These are phyloP conservation scores for Penelope pileata DNA, from an alignment of 2,113 vertebrate genomes.

Conservation along the genomic window DNA sequence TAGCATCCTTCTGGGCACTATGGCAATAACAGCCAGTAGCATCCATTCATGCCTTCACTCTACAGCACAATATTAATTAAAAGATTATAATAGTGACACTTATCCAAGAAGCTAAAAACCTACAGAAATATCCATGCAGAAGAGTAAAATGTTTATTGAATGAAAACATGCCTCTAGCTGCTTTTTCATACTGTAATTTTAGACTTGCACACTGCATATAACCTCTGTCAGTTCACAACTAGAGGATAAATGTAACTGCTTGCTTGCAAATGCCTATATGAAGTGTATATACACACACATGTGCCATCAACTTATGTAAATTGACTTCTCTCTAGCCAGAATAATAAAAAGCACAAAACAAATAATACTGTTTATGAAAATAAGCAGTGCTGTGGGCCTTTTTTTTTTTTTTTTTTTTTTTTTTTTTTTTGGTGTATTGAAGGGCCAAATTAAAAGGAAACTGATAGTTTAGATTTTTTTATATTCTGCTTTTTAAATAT, in stretches of 20 bases:
- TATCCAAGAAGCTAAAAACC: conserved; percentile 52
- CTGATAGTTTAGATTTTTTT: neutral
- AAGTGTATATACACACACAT: conserved; percentile 1
- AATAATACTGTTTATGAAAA: conserved; percentile 2
- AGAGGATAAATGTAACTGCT: conserved; percentile 47
- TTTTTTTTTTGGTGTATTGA: neutral
- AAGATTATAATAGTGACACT: conserved; percentile 73
- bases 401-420: neutral
- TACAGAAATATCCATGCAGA: conserved; percentile 19
- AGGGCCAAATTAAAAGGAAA: neutral
- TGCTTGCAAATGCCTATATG: conserved; percentile 30
- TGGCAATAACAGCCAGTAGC: conserved; percentile 75
- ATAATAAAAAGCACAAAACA: neutral
- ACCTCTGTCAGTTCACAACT: conserved; percentile 51
- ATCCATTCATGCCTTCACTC: conserved; percentile 76
- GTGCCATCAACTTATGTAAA: conserved; percentile 38
- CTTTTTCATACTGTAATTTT: conserved; percentile 56
- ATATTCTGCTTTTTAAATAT: neutral
- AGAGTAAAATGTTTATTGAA: conserved; percentile 51
- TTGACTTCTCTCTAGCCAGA: neutral
- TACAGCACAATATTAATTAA: conserved; percentile 77
- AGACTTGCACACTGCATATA: conserved; percentile 34
- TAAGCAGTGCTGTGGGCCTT: neutral
- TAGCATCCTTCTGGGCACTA: conserved; percentile 80
- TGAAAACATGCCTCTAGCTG: conserved; percentile 46